Percentiles rank a stretch among this genome's conserved stretches.
Conservation (phyloP, 2,888 invertebrate genomes). For the Leucoptera coffeella region DNA sequence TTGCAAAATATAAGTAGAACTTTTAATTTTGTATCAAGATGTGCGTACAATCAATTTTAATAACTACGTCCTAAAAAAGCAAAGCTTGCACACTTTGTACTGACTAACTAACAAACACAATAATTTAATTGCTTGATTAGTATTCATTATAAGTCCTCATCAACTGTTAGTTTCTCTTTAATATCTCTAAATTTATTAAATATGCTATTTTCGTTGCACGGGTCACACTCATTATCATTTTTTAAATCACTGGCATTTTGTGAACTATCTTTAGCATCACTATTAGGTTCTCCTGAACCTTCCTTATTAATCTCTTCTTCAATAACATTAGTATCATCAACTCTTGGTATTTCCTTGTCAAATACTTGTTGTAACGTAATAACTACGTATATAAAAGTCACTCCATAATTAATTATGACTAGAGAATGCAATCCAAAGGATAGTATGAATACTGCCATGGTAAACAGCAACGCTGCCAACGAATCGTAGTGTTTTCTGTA, state of each 20-base stretch:
- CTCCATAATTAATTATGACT: conserved; percentile 53
- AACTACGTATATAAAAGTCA: conserved; percentile 46
- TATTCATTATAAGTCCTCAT: conserved; percentile 10
- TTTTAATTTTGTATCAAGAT: too few relatives aligned
- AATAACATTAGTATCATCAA: conserved; percentile 4
- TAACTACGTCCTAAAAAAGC: too few relatives aligned
- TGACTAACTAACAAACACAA: too few relatives aligned
- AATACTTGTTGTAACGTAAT: conserved; percentile 54
- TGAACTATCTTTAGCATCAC: neutral
- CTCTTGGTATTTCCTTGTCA: conserved; percentile 10
- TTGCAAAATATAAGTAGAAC: too few relatives aligned
- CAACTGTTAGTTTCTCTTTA: conserved; percentile 26
- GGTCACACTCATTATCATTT: conserved; percentile 15
- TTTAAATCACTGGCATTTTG: neutral
- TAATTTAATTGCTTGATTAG: too few relatives aligned
- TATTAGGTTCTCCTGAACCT: neutral
- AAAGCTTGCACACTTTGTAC: too few relatives aligned
- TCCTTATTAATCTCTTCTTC: conserved; percentile 5
- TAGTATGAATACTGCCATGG: conserved; percentile 47
- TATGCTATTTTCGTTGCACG: conserved; percentile 28
- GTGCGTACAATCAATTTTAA: too few relatives aligned
- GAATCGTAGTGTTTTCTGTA: conserved; percentile 40
- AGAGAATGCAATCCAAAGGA: conserved; percentile 56
- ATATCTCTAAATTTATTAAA: conserved; percentile 24
- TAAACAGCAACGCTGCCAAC: conserved; percentile 39